phyloP scores from a whole-genome alignment of 2,797 vertebrate species.

The Enoplosus armatus region DNA sequence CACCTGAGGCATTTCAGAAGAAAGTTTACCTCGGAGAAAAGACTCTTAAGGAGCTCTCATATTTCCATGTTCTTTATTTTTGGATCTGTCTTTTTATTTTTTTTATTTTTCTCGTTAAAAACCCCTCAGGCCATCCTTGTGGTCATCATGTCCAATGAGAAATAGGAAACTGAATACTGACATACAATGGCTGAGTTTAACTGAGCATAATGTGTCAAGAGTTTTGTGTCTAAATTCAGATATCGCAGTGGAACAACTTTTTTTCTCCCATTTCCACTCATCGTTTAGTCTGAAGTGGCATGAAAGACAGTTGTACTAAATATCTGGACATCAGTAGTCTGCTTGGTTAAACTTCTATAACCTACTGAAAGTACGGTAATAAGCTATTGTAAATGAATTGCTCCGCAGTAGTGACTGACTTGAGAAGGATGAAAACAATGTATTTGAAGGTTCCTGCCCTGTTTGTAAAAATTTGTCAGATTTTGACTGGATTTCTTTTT shows the following conservation, averaged over 20 bases:
- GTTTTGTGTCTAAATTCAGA: constrained; percentile 66
- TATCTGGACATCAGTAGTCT: constrained; percentile 65
- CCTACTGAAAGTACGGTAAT: constrained; percentile 70
- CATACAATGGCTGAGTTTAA: constrained; percentile 53
- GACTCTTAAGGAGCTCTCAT: constrained; percentile 80
- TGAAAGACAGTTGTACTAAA: constrained; percentile 63
- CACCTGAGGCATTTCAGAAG: constrained; percentile 77
- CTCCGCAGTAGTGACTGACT: constrained; percentile 87
- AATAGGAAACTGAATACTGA: constrained; percentile 48
- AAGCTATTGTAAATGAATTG: constrained; percentile 73
- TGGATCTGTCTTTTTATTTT: constrained; percentile 49
- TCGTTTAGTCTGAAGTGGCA: constrained; percentile 70
- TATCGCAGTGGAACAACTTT: constrained; percentile 51
- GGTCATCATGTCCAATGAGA: constrained; percentile 50
- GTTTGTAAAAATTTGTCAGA: constrained; percentile 97
- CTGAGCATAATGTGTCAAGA: constrained; percentile 55
- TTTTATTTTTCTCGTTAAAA: constrained; percentile 43
- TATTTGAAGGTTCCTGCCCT: constrained; percentile 94
- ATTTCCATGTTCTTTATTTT: constrained; percentile 68
- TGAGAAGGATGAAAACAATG: constrained; percentile 82
- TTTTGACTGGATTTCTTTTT: constrained; percentile 87
- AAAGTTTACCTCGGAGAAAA: constrained; percentile 85
- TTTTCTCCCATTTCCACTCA: constrained; percentile 61
- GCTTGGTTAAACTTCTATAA: constrained; percentile 68
- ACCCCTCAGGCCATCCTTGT: constrained; percentile 57